phyloP scores from a whole-genome alignment of 2,113 vertebrate species.

The Turdus rufiventris region DNA sequence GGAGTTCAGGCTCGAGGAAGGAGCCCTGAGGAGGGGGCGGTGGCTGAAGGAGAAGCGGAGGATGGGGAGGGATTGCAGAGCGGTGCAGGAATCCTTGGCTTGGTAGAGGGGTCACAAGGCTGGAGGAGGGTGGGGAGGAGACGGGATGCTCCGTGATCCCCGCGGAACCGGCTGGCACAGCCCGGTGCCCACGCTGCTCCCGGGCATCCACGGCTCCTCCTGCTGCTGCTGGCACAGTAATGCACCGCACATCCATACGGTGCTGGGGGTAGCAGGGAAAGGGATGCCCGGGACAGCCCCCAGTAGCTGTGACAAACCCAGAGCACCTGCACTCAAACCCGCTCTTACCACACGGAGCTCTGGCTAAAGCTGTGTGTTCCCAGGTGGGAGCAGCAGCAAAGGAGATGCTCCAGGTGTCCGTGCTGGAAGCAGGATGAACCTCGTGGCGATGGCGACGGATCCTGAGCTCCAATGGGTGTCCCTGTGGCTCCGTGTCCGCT shows the following conservation, averaged over 20 bases:
- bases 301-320: rapidly evolving
- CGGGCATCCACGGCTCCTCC: rapidly evolving
- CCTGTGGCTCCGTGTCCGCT: conserved; percentile 76
- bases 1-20: neutral
- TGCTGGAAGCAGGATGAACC: conserved; percentile 60
- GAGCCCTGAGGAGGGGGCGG: neutral
- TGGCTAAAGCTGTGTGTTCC: neutral
- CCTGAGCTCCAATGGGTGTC: conserved; percentile 77
- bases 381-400: neutral
- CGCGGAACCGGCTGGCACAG: neutral
- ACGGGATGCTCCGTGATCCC: neutral
- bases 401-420: neutral
- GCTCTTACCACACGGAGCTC: rapidly evolving
- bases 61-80: no score
- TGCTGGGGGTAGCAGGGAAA: neutral
- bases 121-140: neutral
- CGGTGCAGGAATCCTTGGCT: rapidly evolving
- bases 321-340: rapidly evolving
- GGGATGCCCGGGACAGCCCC: neutral
- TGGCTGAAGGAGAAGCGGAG: neutral
- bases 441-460: conserved; percentile 64
- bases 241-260: rapidly evolving
- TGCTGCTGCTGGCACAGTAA: rapidly evolving
- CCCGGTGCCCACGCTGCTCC: neutral
- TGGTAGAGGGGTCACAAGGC: no score